Percentiles rank a stretch among this genome's conserved stretches.
phyloP scores from a whole-genome alignment of 2,888 invertebrate species.

The Dusona sp. region DNA sequence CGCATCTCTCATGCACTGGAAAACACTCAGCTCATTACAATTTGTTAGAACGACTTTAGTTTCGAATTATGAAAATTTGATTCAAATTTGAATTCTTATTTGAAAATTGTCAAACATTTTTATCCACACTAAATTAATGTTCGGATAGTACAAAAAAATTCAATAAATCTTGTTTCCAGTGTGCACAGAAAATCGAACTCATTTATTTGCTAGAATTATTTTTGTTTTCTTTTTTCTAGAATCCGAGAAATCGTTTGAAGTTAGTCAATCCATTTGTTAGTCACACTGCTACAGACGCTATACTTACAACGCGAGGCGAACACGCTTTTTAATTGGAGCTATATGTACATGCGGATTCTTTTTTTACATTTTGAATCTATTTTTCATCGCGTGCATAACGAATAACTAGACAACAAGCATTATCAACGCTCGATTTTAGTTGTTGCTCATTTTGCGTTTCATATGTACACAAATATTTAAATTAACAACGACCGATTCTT shows the following conservation, averaged over 20 bases:
- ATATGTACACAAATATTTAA: slow-evolving; percentile 55
- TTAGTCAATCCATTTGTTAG: slow-evolving; percentile 78
- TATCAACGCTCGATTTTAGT: slow-evolving; percentile 20
- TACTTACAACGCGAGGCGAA: slow-evolving; percentile 83
- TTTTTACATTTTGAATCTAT: slow-evolving; percentile 22
- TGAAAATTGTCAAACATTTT: neutral
- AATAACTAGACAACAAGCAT: slow-evolving; percentile 58
- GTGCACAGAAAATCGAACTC: slow-evolving; percentile 24
- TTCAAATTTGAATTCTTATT: neutral
- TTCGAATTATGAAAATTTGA: neutral
- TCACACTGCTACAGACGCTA: slow-evolving; percentile 77
- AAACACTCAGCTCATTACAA: neutral
- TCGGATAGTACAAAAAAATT: neutral
- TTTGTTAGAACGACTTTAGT: neutral
- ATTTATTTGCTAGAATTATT: neutral
- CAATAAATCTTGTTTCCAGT: slow-evolving; percentile 8
- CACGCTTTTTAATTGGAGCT: slow-evolving; percentile 73
- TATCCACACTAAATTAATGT: neutral
- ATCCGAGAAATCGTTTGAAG: slow-evolving; percentile 72
- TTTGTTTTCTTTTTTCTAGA: neutral
- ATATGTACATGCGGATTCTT: slow-evolving; percentile 76
- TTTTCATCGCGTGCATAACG: slow-evolving; percentile 46
- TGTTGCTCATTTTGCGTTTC: slow-evolving; percentile 13
- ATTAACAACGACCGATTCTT: slow-evolving; percentile 22
- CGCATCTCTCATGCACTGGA: slow-evolving; percentile 1